Evolutionary conservation across 2,888 invertebrate species (phyloP).

Genomic region (Athetis lepigone): DNA sequence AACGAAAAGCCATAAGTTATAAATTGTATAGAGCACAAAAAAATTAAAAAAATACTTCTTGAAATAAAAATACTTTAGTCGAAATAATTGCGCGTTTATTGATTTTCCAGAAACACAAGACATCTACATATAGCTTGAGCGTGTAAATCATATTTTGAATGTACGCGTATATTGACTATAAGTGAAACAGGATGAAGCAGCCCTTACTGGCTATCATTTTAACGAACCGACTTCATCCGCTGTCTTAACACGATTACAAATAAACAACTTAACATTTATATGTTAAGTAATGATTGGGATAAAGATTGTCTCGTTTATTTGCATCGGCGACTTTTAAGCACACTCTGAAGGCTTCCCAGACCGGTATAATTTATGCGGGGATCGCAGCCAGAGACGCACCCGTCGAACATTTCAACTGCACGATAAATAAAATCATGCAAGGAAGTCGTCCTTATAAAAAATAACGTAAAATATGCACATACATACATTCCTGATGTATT

Average conservation of each 20-base stretch:
- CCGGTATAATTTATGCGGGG: constrained; percentile 64
- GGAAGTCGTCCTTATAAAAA: constrained; percentile 57
- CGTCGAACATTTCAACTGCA: constrained; percentile 43
- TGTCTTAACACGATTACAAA: constrained; percentile 53
- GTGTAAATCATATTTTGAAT: background rate
- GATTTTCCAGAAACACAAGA: background rate
- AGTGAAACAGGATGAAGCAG: constrained; percentile 4
- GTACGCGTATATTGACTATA: too few species aligned
- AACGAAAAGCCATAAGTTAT: too few species aligned
- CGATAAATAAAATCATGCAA: constrained; percentile 60
- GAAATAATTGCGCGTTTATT: background rate
- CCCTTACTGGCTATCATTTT: constrained; percentile 26
- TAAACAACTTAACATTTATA: constrained; percentile 58
- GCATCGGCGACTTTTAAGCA: constrained; percentile 65
- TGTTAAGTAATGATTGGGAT: constrained; percentile 63
- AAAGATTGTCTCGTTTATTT: constrained; percentile 62
- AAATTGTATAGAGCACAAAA: background rate
- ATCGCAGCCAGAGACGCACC: constrained; percentile 37
- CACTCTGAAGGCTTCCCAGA: constrained; percentile 33
- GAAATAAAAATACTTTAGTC: background rate
- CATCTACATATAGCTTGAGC: background rate
- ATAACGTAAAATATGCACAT: constrained; percentile 58
- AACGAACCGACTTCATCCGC: constrained; percentile 42
- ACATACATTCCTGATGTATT: constrained; percentile 58
- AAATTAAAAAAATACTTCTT: background rate